Percentiles rank a stretch among this genome's conserved stretches.
These are phyloP conservation scores for Homarus gammarus DNA, from an alignment of 2,888 invertebrate species.

Conservation along the genomic window DNA sequence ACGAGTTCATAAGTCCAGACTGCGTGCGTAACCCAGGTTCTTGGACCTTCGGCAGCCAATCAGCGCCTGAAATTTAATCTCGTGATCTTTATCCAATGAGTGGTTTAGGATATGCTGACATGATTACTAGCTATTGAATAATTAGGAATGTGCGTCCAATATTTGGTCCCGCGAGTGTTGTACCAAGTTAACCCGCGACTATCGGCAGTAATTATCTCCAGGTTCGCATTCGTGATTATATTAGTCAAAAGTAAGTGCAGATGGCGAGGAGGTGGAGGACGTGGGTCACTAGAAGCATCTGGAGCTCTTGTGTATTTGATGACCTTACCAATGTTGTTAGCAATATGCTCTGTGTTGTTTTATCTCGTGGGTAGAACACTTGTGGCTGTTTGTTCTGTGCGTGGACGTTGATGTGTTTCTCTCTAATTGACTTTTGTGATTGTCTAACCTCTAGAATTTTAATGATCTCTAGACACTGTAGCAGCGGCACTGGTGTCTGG, in stretches of 20 bases:
- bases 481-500: no score
- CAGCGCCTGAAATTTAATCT: not conserved
- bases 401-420: conserved; percentile 70
- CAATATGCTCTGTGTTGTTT: conserved; percentile 72
- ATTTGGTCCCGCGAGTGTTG: no score
- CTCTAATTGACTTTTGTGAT: conserved; percentile 68
- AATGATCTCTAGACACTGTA: conserved; percentile 47
- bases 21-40: not conserved
- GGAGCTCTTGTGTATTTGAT: conserved; percentile 31
- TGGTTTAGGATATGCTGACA: no score
- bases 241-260: no score
- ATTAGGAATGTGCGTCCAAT: no score
- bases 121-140: no score
- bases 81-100: conserved; percentile 13
- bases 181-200: no score
- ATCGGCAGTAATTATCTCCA: no score
- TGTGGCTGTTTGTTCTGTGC: conserved; percentile 72
- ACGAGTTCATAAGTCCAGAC: conserved; percentile 36
- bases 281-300: not conserved
- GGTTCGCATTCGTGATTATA: no score
- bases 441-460: conserved; percentile 61
- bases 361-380: conserved; percentile 66
- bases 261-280: not conserved
- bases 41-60: conserved; percentile 20
- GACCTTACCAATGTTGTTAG: conserved; percentile 68